Percentiles rank a stretch among this genome's conserved stretches.
These are phyloP conservation scores for Leptopilina myrica DNA, from an alignment of 2,888 invertebrate species.

Conservation along the genomic window DNA sequence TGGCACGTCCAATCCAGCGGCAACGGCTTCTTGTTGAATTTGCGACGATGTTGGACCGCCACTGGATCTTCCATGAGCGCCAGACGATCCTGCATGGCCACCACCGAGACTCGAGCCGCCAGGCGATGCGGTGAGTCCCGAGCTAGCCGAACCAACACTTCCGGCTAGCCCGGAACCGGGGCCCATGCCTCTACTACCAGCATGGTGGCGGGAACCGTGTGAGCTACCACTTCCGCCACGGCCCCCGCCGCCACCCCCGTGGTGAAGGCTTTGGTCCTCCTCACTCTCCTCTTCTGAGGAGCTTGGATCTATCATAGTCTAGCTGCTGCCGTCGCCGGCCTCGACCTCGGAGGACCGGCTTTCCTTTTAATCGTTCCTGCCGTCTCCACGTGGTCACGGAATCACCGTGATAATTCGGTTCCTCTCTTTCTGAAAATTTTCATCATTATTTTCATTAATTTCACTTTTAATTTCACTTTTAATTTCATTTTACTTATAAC, in stretches of 20 bases:
- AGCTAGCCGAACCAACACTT: conserved; percentile 70
- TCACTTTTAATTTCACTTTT: not conserved
- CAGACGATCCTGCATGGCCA: conserved; percentile 68
- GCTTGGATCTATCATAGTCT: conserved; percentile 93
- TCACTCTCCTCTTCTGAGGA: conserved; percentile 97
- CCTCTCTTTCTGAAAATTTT: not conserved
- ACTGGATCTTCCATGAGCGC: conserved; percentile 51
- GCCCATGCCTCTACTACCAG: conserved; percentile 74
- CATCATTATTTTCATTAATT: not conserved
- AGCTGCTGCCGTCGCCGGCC: conserved; percentile 33
- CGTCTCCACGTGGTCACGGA: conserved; percentile 55
- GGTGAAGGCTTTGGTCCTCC: conserved; percentile 87
- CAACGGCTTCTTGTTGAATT: conserved; percentile 51
- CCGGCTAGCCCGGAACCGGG: conserved; percentile 61
- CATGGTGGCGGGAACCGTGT: conserved; percentile 69
- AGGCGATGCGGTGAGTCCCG: conserved; percentile 73
- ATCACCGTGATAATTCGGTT: conserved; percentile 48
- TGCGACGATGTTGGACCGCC: conserved; percentile 43
- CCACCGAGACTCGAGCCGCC: conserved; percentile 64
- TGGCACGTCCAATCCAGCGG: conserved; percentile 70
- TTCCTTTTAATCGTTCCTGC: conserved; percentile 53
- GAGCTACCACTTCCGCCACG: conserved; percentile 63
- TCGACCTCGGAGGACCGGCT: conserved; percentile 43
- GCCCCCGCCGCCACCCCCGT: conserved; percentile 70
- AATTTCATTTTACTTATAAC: no score